Conservation (phyloP, 2,888 invertebrate species). For the Andrena minutula region DNA sequence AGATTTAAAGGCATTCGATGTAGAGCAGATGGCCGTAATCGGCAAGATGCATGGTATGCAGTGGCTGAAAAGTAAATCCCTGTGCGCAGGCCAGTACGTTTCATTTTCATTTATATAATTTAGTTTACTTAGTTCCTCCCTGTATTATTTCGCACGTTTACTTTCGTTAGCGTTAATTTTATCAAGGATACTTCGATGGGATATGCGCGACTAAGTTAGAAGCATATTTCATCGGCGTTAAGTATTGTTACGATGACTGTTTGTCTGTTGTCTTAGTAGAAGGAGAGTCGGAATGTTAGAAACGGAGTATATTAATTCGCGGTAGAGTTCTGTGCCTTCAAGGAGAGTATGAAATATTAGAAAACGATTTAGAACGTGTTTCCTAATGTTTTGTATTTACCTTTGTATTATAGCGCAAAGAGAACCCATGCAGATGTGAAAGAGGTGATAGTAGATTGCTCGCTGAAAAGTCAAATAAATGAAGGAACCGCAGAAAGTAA, state of each 20-base stretch:
- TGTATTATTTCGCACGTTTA: slow-evolving; percentile 9
- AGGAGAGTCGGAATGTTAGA: neutral
- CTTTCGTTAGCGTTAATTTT: neutral
- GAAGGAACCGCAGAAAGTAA: slow-evolving; percentile 24
- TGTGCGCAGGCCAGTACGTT: slow-evolving; percentile 67
- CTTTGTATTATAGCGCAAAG: slow-evolving; percentile 53
- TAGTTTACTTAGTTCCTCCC: slow-evolving; percentile 32
- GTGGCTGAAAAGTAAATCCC: slow-evolving; percentile 74
- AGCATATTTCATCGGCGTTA: neutral
- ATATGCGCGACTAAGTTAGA: neutral
- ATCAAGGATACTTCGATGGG: neutral
- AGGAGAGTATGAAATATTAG: slow-evolving; percentile 15
- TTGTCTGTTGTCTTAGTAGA: neutral
- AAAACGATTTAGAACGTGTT: neutral
- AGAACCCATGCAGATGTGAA: slow-evolving; percentile 9
- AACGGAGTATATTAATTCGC: neutral
- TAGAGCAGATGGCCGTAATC: slow-evolving; percentile 60
- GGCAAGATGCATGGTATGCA: slow-evolving; percentile 73
- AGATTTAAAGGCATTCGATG: slow-evolving; percentile 43
- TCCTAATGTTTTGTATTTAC: slow-evolving; percentile 14
- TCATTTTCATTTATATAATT: slow-evolving; percentile 46
- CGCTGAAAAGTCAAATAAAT: slow-evolving; percentile 19
- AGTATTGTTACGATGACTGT: neutral
- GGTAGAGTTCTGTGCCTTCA: neutral
- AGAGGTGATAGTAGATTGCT: slow-evolving; percentile 8